phyloP scores from a whole-genome alignment of 2,113 vertebrate species.

The Caranx ignobilis region DNA sequence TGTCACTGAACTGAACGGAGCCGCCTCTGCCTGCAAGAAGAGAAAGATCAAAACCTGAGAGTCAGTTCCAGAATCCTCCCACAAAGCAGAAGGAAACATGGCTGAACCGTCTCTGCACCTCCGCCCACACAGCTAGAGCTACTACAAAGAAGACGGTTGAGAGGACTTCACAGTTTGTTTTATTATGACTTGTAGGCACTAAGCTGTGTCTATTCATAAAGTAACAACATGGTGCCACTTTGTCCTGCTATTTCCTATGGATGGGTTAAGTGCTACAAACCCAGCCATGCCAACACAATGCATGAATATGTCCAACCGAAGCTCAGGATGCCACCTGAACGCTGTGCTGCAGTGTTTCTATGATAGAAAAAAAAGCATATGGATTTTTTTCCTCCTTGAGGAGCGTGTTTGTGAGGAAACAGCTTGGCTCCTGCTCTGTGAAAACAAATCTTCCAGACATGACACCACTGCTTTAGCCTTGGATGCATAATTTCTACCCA shows the following conservation, averaged over 20 bases:
- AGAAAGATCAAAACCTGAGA: conserved; percentile 25
- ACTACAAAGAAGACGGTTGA: conserved; percentile 19
- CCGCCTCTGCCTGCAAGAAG: background rate
- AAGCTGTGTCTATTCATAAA: conserved; percentile 5
- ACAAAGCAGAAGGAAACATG: conserved; percentile 40
- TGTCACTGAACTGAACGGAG: background rate
- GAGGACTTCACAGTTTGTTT: conserved; percentile 27
- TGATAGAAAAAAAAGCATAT: background rate
- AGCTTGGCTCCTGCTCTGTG: background rate
- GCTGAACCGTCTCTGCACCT: conserved; percentile 42
- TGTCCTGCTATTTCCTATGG: background rate
- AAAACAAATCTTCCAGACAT: conserved; percentile 11
- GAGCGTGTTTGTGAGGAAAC: background rate
- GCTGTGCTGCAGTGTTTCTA: background rate
- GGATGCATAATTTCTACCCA: background rate
- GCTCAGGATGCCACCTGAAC: background rate
- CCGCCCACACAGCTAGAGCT: conserved; percentile 36
- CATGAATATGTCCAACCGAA: background rate
- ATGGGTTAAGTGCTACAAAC: conserved; percentile 1
- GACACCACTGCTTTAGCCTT: background rate
- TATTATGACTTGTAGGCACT: conserved; percentile 19
- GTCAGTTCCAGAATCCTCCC: conserved; percentile 34
- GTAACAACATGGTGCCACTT: background rate
- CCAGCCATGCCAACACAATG: background rate
- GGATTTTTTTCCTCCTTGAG: background rate